These are phyloP conservation scores for Lamprotornis superbus DNA, from an alignment of 2,113 vertebrate species.

Conservation along the genomic window DNA sequence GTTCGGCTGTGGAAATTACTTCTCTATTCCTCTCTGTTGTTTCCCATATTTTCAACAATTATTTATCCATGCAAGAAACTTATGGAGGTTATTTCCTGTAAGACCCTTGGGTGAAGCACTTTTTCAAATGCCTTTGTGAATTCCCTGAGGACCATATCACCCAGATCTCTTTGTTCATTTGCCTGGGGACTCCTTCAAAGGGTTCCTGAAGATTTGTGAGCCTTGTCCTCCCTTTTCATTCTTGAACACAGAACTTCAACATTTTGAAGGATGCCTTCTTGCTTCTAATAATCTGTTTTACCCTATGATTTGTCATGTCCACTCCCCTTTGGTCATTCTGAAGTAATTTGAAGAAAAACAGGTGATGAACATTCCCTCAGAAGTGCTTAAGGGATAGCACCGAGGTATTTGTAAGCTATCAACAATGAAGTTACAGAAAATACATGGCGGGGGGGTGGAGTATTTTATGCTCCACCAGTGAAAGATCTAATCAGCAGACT, in stretches of 20 bases:
- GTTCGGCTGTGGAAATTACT: background rate
- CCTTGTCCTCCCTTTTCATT: slow-evolving; percentile 57
- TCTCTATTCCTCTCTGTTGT: background rate
- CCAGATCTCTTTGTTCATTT: slow-evolving; percentile 49
- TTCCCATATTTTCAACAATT: slow-evolving; percentile 16
- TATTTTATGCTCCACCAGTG: background rate
- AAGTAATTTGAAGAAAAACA: slow-evolving; percentile 60
- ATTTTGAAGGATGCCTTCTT: slow-evolving; percentile 48
- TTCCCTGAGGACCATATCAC: slow-evolving; percentile 23
- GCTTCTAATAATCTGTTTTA: slow-evolving; percentile 32
- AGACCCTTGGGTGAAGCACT: slow-evolving; percentile 40
- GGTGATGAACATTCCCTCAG: slow-evolving; percentile 39
- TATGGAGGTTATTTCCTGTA: slow-evolving; percentile 19
- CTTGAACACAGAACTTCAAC: background rate
- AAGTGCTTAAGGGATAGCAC: slow-evolving; percentile 12
- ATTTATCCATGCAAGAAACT: slow-evolving; percentile 17
- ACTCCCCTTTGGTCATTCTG: slow-evolving; percentile 24
- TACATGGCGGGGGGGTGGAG: background rate
- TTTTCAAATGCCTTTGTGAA: slow-evolving; percentile 32
- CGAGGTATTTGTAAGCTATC: slow-evolving; percentile 45
- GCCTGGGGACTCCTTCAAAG: slow-evolving; percentile 54
- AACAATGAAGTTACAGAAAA: slow-evolving; percentile 14
- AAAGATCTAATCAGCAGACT: slow-evolving; percentile 38
- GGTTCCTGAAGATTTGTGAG: slow-evolving; percentile 54
- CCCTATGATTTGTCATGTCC: slow-evolving; percentile 43